These are phyloP conservation scores for Copidosoma floridanum DNA, from an alignment of 1,140 invertebrate species.

Conservation along the genomic window DNA sequence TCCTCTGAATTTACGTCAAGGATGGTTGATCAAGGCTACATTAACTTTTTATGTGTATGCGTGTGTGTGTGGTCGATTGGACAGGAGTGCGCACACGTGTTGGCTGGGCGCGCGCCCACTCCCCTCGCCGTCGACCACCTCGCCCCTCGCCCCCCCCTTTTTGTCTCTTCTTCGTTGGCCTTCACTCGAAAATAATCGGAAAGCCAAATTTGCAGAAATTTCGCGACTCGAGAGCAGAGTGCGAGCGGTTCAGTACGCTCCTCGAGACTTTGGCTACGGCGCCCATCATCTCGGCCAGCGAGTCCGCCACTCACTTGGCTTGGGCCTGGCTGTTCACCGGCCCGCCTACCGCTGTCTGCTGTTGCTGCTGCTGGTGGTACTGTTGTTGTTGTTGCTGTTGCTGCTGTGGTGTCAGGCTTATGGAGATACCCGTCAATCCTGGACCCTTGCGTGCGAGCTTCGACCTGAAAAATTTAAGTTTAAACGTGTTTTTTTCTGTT, in stretches of 20 bases:
- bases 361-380: neutral
- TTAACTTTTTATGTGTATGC: too few relatives aligned
- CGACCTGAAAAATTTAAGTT: slow-evolving; percentile 37
- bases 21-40: too few relatives aligned
- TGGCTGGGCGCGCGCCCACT: too few relatives aligned
- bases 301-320: slow-evolving; percentile 53
- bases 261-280: slow-evolving; percentile 45
- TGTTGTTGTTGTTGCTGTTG: neutral
- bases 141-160: neutral
- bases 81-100: too few relatives aligned
- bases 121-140: neutral
- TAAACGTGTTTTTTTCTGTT: too few relatives aligned
- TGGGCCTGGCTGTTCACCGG: slow-evolving; percentile 41
- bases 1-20: too few relatives aligned
- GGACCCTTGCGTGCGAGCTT: slow-evolving; percentile 52
- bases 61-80: too few relatives aligned
- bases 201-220: slow-evolving; percentile 52
- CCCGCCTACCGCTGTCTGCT: neutral
- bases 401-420: slow-evolving; percentile 36
- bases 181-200: slow-evolving; percentile 48
- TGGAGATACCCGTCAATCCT: slow-evolving; percentile 30
- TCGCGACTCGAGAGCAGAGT: slow-evolving; percentile 44
- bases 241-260: slow-evolving; percentile 44
- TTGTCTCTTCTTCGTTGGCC: neutral
- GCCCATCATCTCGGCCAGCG: slow-evolving; percentile 46